Percentiles rank a stretch among this genome's conserved stretches.
Conservation (phyloP, 2,797 vertebrate genomes). For the Tauraco hartlaubi region DNA sequence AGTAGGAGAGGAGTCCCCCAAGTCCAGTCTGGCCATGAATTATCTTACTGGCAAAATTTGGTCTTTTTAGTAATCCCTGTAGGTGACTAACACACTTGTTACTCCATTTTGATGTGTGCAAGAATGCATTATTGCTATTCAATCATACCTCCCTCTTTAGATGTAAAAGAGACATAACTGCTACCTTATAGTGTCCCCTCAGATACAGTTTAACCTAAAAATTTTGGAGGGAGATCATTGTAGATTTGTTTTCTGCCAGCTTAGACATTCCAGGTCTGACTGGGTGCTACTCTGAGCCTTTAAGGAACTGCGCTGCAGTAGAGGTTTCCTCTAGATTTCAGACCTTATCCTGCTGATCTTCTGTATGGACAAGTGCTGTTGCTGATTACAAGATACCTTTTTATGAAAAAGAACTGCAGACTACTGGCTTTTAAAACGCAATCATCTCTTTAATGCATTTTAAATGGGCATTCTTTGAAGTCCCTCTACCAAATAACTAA, state of each 20-base stretch:
- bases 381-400: neutral
- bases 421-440: neutral
- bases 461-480: neutral
- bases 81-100: neutral
- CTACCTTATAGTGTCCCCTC: neutral
- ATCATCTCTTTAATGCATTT: neutral
- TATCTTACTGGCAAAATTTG: neutral
- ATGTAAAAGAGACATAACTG: neutral
- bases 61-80: neutral
- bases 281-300: neutral
- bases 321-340: neutral
- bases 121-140: slow-evolving; percentile 80
- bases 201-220: neutral
- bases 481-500: neutral
- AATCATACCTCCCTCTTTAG: slow-evolving; percentile 76
- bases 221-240: neutral
- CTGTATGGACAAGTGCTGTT: neutral
- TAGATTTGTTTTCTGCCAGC: neutral
- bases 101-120: slow-evolving; percentile 52
- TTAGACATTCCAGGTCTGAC: neutral
- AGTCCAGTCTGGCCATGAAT: neutral
- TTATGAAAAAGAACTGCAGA: neutral
- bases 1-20: neutral
- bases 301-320: neutral
- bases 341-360: neutral